These are phyloP conservation scores for Sipunculus nudus DNA, from an alignment of 2,888 invertebrate genomes.

Conservation along the genomic window DNA sequence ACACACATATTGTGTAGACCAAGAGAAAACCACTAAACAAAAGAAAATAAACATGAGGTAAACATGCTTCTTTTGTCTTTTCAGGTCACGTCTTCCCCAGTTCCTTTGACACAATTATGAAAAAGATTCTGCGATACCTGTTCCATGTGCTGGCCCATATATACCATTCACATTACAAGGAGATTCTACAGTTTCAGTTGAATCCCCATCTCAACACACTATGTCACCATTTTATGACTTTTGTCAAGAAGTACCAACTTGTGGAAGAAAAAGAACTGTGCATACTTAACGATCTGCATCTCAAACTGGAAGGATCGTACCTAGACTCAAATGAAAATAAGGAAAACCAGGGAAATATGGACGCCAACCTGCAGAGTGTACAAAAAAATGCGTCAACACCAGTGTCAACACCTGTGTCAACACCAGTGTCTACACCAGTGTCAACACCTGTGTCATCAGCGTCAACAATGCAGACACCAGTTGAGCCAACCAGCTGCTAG, in stretches of 20 bases:
- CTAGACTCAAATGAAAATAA: too few relatives aligned
- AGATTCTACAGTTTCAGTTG: slow-evolving; percentile 89
- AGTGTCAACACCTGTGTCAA: too few relatives aligned
- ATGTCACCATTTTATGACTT: slow-evolving; percentile 92
- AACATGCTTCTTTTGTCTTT: slow-evolving; percentile 62
- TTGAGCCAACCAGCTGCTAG: too few relatives aligned
- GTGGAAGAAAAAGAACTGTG: slow-evolving; percentile 97
- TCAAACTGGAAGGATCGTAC: slow-evolving; percentile 15
- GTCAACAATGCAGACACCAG: too few relatives aligned
- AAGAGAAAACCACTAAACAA: too few relatives aligned
- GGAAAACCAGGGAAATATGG: too few relatives aligned
- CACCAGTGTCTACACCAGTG: too few relatives aligned
- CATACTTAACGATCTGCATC: slow-evolving; percentile 83
- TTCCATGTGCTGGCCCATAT: slow-evolving; percentile 98
- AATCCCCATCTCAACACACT: slow-evolving; percentile 97
- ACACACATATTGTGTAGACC: too few relatives aligned
- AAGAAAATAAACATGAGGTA: too few relatives aligned
- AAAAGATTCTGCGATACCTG: slow-evolving; percentile 94
- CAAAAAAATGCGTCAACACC: too few relatives aligned
- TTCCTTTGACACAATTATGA: slow-evolving; percentile 92
- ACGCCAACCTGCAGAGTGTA: too few relatives aligned
- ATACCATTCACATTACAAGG: slow-evolving; percentile 97
- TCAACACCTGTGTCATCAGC: too few relatives aligned
- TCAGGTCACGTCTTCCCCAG: slow-evolving; percentile 92
- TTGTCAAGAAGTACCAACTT: slow-evolving; percentile 85